Conservation (phyloP, 2,797 vertebrate genomes). For the Xenops minutus region DNA sequence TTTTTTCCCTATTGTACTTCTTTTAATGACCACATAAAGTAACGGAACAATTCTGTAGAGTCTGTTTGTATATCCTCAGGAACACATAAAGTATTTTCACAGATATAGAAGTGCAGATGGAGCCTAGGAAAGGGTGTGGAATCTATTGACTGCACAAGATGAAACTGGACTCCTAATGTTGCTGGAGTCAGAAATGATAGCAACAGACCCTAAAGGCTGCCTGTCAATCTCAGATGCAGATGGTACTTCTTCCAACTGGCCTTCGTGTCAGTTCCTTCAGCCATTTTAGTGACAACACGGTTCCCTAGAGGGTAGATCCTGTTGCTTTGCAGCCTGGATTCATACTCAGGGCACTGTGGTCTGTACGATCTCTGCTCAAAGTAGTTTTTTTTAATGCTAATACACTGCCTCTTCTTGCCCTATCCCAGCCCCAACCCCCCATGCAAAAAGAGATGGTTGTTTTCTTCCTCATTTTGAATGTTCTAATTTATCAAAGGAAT, state of each 20-base stretch:
- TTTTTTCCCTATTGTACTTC: constrained; percentile 17
- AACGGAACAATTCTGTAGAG: not conserved
- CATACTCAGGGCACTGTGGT: constrained; percentile 46
- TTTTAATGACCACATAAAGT: constrained; percentile 43
- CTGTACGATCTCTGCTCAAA: constrained; percentile 25
- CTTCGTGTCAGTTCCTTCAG: constrained; percentile 67
- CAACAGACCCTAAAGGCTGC: constrained; percentile 64
- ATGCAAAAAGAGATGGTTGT: not conserved
- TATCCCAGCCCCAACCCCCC: not conserved
- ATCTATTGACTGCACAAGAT: constrained; percentile 14
- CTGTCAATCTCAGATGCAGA: constrained; percentile 69
- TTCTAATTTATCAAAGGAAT: constrained; percentile 23
- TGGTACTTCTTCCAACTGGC: constrained; percentile 66
- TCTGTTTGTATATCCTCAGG: constrained; percentile 10
- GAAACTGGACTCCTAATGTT: constrained; percentile 37
- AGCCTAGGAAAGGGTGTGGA: constrained; percentile 38
- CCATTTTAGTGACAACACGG: constrained; percentile 59
- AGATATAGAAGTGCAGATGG: constrained; percentile 26
- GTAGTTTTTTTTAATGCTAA: constrained; percentile 54
- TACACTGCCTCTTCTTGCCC: constrained; percentile 4
- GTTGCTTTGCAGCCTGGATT: constrained; percentile 66
- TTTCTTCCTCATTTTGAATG: constrained; percentile 27
- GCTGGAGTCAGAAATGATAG: constrained; percentile 43
- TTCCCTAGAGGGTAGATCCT: constrained; percentile 62
- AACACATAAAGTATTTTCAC: constrained; percentile 14